Percentiles rank a stretch among this genome's conserved stretches.
These are phyloP conservation scores for Morelia viridis DNA, from an alignment of 2,797 vertebrate genomes.

Conservation along the genomic window DNA sequence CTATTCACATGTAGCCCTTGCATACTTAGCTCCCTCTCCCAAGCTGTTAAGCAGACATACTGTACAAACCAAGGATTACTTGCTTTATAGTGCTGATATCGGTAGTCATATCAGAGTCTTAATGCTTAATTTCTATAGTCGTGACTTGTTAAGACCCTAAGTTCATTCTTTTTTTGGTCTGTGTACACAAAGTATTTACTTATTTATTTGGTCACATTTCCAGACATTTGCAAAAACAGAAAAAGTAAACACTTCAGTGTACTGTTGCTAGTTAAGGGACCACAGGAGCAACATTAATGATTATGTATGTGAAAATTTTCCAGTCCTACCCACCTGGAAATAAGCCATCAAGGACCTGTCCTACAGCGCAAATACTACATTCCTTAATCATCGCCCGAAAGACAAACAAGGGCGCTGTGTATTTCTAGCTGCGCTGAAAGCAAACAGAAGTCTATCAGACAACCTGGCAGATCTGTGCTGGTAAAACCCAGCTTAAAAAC, in stretches of 20 bases:
- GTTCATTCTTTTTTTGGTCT: background rate
- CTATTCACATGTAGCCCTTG: background rate
- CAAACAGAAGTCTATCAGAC: constrained; percentile 4
- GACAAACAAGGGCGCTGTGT: constrained; percentile 51
- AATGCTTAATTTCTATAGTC: background rate
- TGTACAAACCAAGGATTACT: background rate
- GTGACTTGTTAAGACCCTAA: background rate
- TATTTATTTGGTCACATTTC: background rate
- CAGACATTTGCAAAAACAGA: background rate
- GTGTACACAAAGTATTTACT: background rate
- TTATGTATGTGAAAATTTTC: background rate
- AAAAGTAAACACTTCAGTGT: background rate
- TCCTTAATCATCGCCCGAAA: constrained; percentile 40
- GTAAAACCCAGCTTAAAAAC: background rate
- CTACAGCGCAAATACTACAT: constrained; percentile 64
- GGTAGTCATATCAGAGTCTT: background rate
- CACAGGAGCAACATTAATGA: background rate
- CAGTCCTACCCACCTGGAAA: background rate
- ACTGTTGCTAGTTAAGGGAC: background rate
- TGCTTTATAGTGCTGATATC: background rate
- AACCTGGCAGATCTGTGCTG: background rate
- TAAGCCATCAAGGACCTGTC: constrained; percentile 34
- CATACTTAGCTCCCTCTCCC: no score
- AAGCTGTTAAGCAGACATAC: no score
- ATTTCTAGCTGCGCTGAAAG: background rate